phyloP scores from a whole-genome alignment of 2,113 vertebrate species.

The Ictalurus furcatus region DNA sequence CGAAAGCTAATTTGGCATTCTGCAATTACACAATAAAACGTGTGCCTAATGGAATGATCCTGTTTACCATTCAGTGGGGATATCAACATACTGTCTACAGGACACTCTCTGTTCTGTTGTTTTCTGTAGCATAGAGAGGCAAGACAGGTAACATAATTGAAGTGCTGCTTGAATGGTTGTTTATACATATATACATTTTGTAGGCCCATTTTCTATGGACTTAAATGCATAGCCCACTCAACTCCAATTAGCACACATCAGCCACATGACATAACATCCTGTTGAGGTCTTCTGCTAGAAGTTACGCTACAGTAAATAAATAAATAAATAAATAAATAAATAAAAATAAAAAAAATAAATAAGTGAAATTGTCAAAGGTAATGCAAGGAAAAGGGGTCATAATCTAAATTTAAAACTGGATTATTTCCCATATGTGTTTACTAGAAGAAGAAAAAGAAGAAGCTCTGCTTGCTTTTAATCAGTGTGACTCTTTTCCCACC shows the following conservation, averaged over 20 bases:
- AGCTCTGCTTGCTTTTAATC: constrained; percentile 41
- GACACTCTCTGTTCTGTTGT: constrained; percentile 1
- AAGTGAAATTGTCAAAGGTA: constrained; percentile 13
- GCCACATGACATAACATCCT: background rate
- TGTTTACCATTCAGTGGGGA: constrained; percentile 28
- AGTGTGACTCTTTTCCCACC: constrained; percentile 44
- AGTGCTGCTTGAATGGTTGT: background rate
- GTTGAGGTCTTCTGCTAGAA: background rate
- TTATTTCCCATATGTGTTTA: constrained; percentile 31
- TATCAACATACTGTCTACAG: constrained; percentile 1
- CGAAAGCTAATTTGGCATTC: constrained; percentile 39
- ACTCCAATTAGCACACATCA: background rate
- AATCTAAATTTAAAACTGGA: constrained; percentile 45
- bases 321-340: constrained; percentile 10
- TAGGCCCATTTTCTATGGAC: background rate
- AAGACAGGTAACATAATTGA: background rate
- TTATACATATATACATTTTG: background rate
- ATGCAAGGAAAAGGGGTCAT: constrained; percentile 15
- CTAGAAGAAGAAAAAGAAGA: background rate
- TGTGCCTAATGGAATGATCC: constrained; percentile 30
- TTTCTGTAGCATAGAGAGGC: background rate
- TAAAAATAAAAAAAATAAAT: no score
- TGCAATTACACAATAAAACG: constrained; percentile 47
- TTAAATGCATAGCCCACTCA: background rate
- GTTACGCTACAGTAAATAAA: background rate